Percentiles rank a stretch among this genome's conserved stretches.
Conservation (phyloP, 1,140 invertebrate genomes). For the Diorhabda elongata region DNA sequence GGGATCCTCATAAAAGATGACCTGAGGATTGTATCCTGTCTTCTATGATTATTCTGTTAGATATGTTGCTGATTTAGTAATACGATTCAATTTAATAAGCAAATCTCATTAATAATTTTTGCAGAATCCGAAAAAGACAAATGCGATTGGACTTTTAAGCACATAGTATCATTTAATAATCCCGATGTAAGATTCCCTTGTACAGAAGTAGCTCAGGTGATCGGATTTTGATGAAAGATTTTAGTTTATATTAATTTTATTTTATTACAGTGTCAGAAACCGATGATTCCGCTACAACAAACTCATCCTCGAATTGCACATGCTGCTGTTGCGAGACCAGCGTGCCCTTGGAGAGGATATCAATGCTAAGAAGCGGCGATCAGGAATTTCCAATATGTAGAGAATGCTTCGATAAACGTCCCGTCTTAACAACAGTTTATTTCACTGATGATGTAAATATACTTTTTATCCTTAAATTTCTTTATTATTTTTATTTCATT, state of each 20-base stretch:
- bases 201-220: neutral
- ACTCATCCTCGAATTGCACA: neutral
- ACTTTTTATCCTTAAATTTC: too few species aligned
- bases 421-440: conserved; percentile 10
- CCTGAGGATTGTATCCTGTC: too few species aligned
- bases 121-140: neutral
- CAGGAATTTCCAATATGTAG: conserved; percentile 9
- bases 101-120: too few species aligned
- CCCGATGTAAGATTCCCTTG: too few species aligned
- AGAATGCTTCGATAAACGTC: conserved; percentile 4
- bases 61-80: too few species aligned
- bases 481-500: too few species aligned
- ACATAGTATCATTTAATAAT: neutral
- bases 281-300: neutral
- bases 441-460: neutral
- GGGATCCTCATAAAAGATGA: too few species aligned
- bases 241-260: neutral
- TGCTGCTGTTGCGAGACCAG: conserved; percentile 12
- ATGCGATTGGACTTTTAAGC: neutral
- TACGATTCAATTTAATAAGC: too few species aligned
- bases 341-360: neutral
- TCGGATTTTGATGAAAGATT: neutral
- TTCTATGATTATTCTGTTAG: too few species aligned
- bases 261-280: neutral
- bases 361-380: conserved; percentile 8